Evolutionary conservation across 2,113 vertebrate species (phyloP).

Genomic region (Chloropsis cyanopogon): DNA sequence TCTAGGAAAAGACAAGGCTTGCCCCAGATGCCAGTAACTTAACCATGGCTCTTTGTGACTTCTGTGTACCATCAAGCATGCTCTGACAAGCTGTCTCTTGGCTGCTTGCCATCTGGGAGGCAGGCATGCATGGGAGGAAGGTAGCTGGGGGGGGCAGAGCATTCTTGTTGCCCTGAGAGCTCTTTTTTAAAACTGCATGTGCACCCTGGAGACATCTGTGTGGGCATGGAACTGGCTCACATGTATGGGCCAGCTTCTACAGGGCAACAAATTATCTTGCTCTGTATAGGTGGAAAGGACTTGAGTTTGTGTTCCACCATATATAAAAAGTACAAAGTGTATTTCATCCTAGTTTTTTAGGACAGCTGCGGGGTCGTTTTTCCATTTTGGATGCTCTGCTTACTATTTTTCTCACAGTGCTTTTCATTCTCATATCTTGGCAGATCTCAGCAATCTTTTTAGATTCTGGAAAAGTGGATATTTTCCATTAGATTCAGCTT

Average conservation of each 20-base stretch:
- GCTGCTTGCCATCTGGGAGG: background rate
- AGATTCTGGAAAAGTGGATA: background rate
- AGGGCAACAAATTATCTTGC: background rate
- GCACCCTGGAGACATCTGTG: background rate
- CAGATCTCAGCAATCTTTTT: background rate
- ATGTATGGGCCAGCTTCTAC: background rate
- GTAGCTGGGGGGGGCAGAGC: background rate
- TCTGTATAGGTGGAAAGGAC: background rate
- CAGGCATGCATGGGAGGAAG: background rate
- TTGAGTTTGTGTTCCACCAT: background rate
- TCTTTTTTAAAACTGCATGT: background rate
- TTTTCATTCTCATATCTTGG: background rate
- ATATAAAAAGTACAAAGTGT: background rate
- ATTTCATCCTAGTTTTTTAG: background rate
- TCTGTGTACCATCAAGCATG: background rate
- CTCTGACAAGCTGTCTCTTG: slow-evolving; percentile 36
- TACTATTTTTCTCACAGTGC: background rate
- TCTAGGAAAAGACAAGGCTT: background rate
- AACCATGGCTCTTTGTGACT: background rate
- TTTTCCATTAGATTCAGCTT: background rate
- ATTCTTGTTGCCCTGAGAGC: accelerated
- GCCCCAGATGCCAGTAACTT: background rate
- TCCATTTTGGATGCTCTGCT: background rate
- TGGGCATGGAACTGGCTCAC: background rate
- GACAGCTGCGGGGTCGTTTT: background rate